Evolutionary conservation across 2,797 vertebrate genomes (phyloP).

Genomic region (Oreochromis mossambicus): DNA sequence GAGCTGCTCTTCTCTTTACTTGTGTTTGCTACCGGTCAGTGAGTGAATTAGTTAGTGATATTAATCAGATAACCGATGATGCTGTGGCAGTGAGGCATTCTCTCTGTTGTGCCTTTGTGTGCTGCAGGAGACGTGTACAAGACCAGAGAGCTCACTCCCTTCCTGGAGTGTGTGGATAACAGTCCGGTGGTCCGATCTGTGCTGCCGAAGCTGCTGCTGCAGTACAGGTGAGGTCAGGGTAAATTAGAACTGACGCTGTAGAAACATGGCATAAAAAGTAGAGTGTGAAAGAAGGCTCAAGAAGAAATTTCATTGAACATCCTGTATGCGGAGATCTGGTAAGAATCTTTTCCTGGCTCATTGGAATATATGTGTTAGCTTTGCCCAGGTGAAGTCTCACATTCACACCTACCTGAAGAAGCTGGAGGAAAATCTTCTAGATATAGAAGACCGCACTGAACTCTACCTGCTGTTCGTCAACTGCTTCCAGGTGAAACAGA

Average conservation of each 20-base stretch:
- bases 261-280: background rate
- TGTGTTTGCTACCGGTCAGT: slow-evolving; percentile 66
- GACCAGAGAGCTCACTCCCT: slow-evolving; percentile 75
- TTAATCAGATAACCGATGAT: background rate
- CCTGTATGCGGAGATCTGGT: rapidly evolving
- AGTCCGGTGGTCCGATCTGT: slow-evolving; percentile 78
- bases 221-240: slow-evolving; percentile 66
- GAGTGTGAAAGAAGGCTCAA: background rate
- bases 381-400: slow-evolving; percentile 70
- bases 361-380: slow-evolving; percentile 43
- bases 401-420: slow-evolving; percentile 69
- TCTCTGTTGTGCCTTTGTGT: background rate
- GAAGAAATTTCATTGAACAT: rapidly evolving
- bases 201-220: slow-evolving; percentile 76
- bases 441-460: slow-evolving; percentile 59
- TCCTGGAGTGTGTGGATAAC: slow-evolving; percentile 77
- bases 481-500: slow-evolving; percentile 73
- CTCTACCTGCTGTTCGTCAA: slow-evolving; percentile 78
- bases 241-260: background rate
- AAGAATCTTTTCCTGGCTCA: background rate
- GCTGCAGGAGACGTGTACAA: slow-evolving; percentile 66
- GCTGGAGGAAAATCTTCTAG: slow-evolving; percentile 65
- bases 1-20: slow-evolving; percentile 77
- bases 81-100: background rate
- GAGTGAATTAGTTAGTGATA: rapidly evolving